Evolutionary conservation across 1,140 invertebrate species (phyloP).

Genomic region (Pectinophora gossypiella): DNA sequence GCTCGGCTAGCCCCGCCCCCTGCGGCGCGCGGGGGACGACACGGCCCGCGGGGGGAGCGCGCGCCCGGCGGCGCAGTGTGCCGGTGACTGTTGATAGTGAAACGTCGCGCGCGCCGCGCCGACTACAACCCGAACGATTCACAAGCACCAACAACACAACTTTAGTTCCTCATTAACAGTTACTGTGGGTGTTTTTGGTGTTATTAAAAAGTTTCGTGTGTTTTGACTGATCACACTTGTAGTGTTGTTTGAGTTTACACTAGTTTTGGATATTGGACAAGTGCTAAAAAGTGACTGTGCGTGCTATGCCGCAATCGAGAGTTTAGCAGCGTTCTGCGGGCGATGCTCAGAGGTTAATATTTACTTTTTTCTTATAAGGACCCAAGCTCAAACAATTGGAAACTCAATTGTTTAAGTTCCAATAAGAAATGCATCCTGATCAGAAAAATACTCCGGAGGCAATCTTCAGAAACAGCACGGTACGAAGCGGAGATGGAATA

Average conservation of each 20-base stretch:
- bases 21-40: conserved; percentile 29
- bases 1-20: conserved; percentile 46
- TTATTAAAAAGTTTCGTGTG: conserved; percentile 50
- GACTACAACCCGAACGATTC: conserved; percentile 40
- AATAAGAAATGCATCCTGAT: too few species aligned
- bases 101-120: conserved; percentile 46
- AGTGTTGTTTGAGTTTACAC: conserved; percentile 48
- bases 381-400: conserved; percentile 31
- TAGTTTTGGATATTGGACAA: conserved; percentile 57
- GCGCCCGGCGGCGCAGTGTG: conserved; percentile 59
- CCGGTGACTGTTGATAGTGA: conserved; percentile 63
- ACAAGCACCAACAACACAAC: conserved; percentile 50
- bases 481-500: too few species aligned
- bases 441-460: too few species aligned
- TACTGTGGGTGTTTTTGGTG: conserved; percentile 61
- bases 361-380: conserved; percentile 46
- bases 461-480: too few species aligned
- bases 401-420: conserved; percentile 11
- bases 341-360: conserved; percentile 70
- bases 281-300: conserved; percentile 60
- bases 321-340: conserved; percentile 66
- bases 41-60: conserved; percentile 40
- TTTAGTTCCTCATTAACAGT: conserved; percentile 59
- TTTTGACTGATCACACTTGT: conserved; percentile 48
- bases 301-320: conserved; percentile 62